Evolutionary conservation across 2,888 invertebrate genomes (phyloP).

Genomic region (Callinectes sapidus): DNA sequence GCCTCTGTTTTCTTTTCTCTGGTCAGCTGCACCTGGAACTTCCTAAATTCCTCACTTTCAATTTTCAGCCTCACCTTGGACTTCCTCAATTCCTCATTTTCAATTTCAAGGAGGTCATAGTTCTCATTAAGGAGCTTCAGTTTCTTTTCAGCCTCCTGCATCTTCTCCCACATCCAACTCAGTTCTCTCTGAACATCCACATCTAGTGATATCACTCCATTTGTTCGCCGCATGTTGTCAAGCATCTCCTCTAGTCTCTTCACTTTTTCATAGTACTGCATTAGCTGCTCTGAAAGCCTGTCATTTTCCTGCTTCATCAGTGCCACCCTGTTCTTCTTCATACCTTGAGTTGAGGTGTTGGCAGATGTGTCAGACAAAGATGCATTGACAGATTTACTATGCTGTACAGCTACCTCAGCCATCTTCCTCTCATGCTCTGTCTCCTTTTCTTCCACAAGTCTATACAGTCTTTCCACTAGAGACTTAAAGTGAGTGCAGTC

Average conservation of each 20-base stretch:
- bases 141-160: conserved; percentile 49
- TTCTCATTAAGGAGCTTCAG: conserved; percentile 36
- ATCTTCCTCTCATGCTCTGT: conserved; percentile 38
- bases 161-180: conserved; percentile 54
- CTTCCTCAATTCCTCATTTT: conserved; percentile 33
- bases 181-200: conserved; percentile 36
- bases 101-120: conserved; percentile 48
- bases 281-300: conserved; percentile 15
- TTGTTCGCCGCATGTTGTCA: conserved; percentile 31
- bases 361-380: not conserved
- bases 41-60: conserved; percentile 31
- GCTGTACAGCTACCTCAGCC: not conserved
- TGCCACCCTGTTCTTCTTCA: conserved; percentile 14
- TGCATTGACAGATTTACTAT: conserved; percentile 10
- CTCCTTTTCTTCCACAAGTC: conserved; percentile 40
- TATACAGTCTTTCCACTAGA: conserved; percentile 1
- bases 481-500: conserved; percentile 19
- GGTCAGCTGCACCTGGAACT: not conserved
- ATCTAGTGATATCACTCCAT: conserved; percentile 44
- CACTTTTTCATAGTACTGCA: not conserved
- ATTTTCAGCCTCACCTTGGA: not conserved
- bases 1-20: not conserved
- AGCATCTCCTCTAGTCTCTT: conserved; percentile 3
- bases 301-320: conserved; percentile 42
- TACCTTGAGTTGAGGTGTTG: conserved; percentile 9